These are phyloP conservation scores for Scyliorhinus canicula DNA, from an alignment of 2,797 vertebrate species.

Conservation along the genomic window DNA sequence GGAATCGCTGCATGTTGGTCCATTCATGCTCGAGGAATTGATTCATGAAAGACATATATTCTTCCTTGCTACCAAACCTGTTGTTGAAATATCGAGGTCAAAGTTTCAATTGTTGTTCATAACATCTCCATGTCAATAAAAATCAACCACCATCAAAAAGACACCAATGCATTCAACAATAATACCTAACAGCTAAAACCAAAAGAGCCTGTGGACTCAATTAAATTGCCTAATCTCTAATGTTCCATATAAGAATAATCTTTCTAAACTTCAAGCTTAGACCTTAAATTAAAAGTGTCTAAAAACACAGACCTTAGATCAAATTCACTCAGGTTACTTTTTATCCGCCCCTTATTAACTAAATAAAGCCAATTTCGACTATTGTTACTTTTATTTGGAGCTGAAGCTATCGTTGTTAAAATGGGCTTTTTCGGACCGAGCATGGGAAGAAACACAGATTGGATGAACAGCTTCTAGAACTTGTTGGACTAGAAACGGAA, in stretches of 20 bases:
- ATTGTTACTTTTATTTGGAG: background rate
- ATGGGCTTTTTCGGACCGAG: background rate
- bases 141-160: background rate
- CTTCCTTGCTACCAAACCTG: conserved; percentile 97
- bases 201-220: background rate
- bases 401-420: background rate
- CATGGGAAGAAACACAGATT: background rate
- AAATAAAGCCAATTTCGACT: background rate
- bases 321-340: background rate
- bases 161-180: background rate
- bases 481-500: background rate
- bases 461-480: background rate
- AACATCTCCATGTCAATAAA: background rate
- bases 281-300: background rate
- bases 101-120: conserved; percentile 7
- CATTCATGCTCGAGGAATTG: conserved; percentile 96
- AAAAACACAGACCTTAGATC: background rate
- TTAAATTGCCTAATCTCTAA: background rate
- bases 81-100: background rate
- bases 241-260: no score
- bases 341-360: background rate
- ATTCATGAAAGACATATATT: conserved; percentile 99
- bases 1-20: conserved; percentile 96
- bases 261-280: background rate
- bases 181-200: background rate